Evolutionary conservation across 30 jellyfish, hydroid and myxozoan species (phyloP).

Genomic region (Cassiopea andromeda): DNA sequence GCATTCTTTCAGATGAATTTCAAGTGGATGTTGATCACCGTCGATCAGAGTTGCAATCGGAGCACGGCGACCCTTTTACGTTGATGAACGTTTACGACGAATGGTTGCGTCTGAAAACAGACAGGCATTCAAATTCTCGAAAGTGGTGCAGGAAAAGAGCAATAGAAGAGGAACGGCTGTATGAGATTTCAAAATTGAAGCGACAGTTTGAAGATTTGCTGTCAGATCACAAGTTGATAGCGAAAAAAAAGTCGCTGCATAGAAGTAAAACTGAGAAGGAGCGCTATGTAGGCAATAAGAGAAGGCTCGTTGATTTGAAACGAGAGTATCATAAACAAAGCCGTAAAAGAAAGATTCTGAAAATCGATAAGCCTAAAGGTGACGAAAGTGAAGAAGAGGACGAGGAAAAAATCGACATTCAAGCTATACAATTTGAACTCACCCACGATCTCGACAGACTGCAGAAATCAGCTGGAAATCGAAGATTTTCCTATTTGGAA

Average conservation of each 20-base stretch:
- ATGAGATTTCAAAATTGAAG: constrained; percentile 91
- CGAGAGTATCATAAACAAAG: constrained; percentile 75
- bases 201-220: constrained; percentile 90
- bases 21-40: constrained; percentile 85
- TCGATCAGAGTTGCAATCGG: constrained; percentile 82
- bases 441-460: constrained; percentile 80
- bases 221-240: constrained; percentile 66
- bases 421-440: constrained; percentile 90
- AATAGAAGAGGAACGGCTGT: constrained; percentile 95
- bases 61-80: constrained; percentile 97
- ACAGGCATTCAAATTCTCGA: constrained; percentile 74
- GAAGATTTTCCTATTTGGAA: constrained; percentile 74
- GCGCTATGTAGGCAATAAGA: constrained; percentile 58
- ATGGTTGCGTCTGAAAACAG: constrained; percentile 90
- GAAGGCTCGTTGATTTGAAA: constrained; percentile 78
- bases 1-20: constrained; percentile 46
- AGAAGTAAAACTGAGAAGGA: constrained; percentile 11
- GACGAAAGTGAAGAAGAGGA: constrained; percentile 78
- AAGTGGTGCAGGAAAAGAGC: constrained; percentile 97
- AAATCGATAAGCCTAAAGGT: constrained; percentile 64
- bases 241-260: constrained; percentile 6
- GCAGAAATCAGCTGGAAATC: constrained; percentile 65
- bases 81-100: constrained; percentile 87
- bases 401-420: constrained; percentile 82
- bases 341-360: constrained; percentile 84